Percentiles rank a stretch among this genome's conserved stretches.
phyloP scores from a whole-genome alignment of 92 coral and sea anemone genomes.

The Epizoanthus fatuus region DNA sequence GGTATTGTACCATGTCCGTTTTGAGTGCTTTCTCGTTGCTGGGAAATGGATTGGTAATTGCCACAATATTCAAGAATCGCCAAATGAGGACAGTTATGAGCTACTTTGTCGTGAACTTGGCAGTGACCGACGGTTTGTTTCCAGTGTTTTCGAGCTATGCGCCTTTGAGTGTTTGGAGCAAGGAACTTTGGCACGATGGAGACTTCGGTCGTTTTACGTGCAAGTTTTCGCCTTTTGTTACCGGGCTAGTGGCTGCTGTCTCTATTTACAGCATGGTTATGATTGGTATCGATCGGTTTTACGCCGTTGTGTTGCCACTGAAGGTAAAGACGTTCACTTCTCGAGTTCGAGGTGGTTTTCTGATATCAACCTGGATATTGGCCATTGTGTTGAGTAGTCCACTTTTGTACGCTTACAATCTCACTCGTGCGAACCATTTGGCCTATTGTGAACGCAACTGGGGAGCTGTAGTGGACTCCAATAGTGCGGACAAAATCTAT shows the following conservation, averaged over 20 bases:
- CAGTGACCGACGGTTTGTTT: background rate
- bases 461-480: background rate
- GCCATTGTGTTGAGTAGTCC: background rate
- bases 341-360: background rate
- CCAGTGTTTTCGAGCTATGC: background rate
- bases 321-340: no score
- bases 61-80: background rate
- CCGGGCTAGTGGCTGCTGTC: background rate
- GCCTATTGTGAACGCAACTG: background rate
- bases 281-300: conserved; percentile 1
- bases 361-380: background rate
- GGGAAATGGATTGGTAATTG: background rate
- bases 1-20: background rate
- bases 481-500: background rate
- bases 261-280: background rate
- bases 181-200: background rate
- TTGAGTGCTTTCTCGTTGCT: background rate
- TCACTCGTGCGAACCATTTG: background rate
- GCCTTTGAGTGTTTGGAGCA: background rate
- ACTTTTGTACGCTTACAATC: background rate
- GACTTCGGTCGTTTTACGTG: background rate
- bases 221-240: background rate
- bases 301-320: conserved; percentile 3
- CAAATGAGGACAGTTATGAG: background rate
- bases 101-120: conserved; percentile 2